Percentiles rank a stretch among this genome's conserved stretches.
phyloP scores from a whole-genome alignment of 2,797 vertebrate species.

The Florisuga fusca region DNA sequence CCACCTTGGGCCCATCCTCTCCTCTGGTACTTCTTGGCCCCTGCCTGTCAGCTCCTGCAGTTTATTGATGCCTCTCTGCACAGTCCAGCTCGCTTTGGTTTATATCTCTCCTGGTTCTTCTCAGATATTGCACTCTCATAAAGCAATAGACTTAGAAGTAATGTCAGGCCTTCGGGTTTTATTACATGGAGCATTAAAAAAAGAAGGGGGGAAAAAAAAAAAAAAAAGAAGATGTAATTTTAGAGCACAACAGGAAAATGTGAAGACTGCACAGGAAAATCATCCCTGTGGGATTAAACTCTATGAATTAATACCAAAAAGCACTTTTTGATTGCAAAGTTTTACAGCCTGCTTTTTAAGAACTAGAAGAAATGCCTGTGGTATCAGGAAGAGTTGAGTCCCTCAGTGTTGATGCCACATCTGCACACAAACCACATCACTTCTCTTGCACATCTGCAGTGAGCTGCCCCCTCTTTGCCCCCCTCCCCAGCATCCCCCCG shows the following conservation, averaged over 20 bases:
- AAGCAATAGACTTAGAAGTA: slow-evolving; percentile 50
- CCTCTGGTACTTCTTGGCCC: fast-evolving
- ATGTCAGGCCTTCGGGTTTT: slow-evolving; percentile 42
- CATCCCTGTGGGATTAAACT: slow-evolving; percentile 4
- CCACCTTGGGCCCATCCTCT: fast-evolving
- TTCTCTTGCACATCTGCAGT: not conserved
- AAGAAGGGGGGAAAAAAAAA: not conserved
- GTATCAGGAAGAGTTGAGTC: not conserved
- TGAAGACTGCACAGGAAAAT: slow-evolving; percentile 36
- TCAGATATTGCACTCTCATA: slow-evolving; percentile 56
- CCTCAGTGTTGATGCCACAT: not conserved
- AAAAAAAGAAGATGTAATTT: slow-evolving; percentile 10
- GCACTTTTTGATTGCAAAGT: not conserved
- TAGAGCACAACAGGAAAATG: slow-evolving; percentile 39
- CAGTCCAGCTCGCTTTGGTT: not conserved
- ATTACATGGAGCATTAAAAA: slow-evolving; percentile 11
- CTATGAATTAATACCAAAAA: slow-evolving; percentile 60
- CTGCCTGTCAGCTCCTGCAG: not conserved
- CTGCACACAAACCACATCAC: not conserved
- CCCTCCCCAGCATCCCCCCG: not conserved
- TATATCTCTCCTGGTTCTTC: slow-evolving; percentile 38
- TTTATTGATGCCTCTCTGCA: slow-evolving; percentile 1
- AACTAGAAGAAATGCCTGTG: not conserved
- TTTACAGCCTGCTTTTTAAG: slow-evolving; percentile 2
- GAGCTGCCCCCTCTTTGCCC: not conserved